Base-by-base conservation (phyloP, 2,888 invertebrate genomes). In the Priocnemis perturbator region DNA sequence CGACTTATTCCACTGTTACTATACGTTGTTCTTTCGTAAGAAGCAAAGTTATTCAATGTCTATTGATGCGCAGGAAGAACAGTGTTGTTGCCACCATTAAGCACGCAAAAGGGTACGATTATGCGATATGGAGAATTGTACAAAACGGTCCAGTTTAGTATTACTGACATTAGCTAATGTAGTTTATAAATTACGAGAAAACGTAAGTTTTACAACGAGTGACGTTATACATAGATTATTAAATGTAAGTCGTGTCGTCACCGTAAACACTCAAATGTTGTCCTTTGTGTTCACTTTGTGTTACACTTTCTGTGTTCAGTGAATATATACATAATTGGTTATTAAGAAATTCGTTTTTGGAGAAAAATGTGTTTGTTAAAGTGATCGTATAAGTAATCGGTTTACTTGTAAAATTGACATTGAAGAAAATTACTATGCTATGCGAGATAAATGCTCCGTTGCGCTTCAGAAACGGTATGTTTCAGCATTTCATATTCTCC, bases 181-280 rank as follows among this genome's bases (percentile, higher is more conserved):
- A 17, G 20, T 20, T 50, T 20, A 9, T 19, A 19, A 50, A 17
- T 58, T 23, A 58, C 45, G 45, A 17, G 3, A 11, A 37, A 37
- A 37, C 7, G 7, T 37, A 37, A 60, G 21, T 53, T 66, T 57
- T 66, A 73, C 69, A 69, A 72, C 75, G 64, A 64, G 52, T 75
- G 75, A 56, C 21, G 11, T 63, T 67, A 74, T 60, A 59, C 26
- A 11, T 63, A 20, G 48, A 62, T n/a, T 55, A 60, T 57, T 59
- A 71, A 64, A 30, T 23, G 26, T 37, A 37, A 37, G 37, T 37
- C 37, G 11, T 37, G 37, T 11, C 7, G 37, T 37, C 37, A 11
- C 37, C 4, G 37, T 37, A 37, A 37, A 7, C 37, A 11, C 14
- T 2, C 26, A 3, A 26, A 26, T 26, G 37, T 37, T 37, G 26